A percentile compares a stretch with the other conserved stretches of the same genome.
Evolutionary conservation across 2,888 invertebrate genomes (phyloP).

Genomic region (Apamea crenata): DNA sequence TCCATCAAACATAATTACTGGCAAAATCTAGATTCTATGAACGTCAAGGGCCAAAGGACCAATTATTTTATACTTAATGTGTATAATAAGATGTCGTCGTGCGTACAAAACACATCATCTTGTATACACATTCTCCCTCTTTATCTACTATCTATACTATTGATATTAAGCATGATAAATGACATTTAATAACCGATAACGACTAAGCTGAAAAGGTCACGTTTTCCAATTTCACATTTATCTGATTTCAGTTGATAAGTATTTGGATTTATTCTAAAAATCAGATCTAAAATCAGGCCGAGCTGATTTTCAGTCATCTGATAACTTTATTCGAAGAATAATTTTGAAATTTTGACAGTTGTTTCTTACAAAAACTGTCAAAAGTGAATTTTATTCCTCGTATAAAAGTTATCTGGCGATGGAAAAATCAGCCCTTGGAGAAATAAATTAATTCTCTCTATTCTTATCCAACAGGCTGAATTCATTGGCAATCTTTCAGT

Average conservation of each 20-base stretch:
- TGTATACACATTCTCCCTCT: neutral
- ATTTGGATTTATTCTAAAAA: constrained; percentile 7
- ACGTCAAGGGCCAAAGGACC: neutral
- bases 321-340: too few relatives aligned
- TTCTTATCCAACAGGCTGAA: too few relatives aligned
- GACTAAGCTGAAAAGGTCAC: constrained; percentile 41
- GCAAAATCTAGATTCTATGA: neutral
- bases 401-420: too few relatives aligned
- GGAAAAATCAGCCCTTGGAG: too few relatives aligned
- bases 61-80: neutral
- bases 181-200: constrained; percentile 29
- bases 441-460: too few relatives aligned
- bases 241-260: constrained; percentile 21
- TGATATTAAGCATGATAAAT: constrained; percentile 38
- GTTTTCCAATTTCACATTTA: constrained; percentile 51
- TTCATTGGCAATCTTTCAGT: too few relatives aligned
- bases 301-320: too few relatives aligned
- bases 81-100: too few relatives aligned
- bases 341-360: too few relatives aligned
- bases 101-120: neutral
- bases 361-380: too few relatives aligned
- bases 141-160: constrained; percentile 3
- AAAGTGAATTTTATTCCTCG: too few relatives aligned
- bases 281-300: too few relatives aligned
- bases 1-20: neutral